phyloP scores from a whole-genome alignment of 2,888 invertebrate species.

The Tridacna crocea region DNA sequence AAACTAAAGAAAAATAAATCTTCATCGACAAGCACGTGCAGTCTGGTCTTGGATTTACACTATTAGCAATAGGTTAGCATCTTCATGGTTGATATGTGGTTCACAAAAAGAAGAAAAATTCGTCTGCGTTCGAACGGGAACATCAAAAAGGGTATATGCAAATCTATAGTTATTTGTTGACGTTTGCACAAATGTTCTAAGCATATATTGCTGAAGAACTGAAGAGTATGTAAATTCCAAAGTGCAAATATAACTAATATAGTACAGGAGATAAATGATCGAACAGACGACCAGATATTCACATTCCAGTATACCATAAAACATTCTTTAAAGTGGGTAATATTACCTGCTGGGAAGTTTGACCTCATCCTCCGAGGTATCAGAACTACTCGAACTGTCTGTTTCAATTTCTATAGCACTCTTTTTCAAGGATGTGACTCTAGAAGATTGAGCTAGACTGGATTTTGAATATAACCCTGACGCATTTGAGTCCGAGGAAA shows the following conservation, averaged over 20 bases:
- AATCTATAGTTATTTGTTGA: not conserved
- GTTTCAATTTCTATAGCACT: not conserved
- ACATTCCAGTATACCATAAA: not conserved
- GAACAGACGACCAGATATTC: not conserved
- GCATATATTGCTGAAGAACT: not conserved
- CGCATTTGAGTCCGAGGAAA: not conserved
- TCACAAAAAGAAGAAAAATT: too few relatives aligned
- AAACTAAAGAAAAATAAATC: too few relatives aligned
- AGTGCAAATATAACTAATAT: not conserved
- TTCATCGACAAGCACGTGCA: too few relatives aligned
- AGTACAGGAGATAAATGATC: not conserved
- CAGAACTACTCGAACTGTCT: not conserved
- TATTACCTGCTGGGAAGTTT: not conserved
- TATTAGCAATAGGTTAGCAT: too few relatives aligned
- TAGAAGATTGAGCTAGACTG: not conserved
- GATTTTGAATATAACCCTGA: not conserved
- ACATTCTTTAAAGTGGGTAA: not conserved
- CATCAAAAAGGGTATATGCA: too few relatives aligned
- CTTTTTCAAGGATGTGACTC: not conserved
- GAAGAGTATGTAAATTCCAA: not conserved
- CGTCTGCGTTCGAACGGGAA: too few relatives aligned
- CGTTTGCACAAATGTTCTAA: not conserved
- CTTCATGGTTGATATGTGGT: too few relatives aligned
- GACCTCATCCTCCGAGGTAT: slow-evolving; percentile 1
- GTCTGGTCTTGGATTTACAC: too few relatives aligned